Base-by-base conservation (phyloP, 2,888 invertebrate genomes). In the Strigamia maritima region DNA sequence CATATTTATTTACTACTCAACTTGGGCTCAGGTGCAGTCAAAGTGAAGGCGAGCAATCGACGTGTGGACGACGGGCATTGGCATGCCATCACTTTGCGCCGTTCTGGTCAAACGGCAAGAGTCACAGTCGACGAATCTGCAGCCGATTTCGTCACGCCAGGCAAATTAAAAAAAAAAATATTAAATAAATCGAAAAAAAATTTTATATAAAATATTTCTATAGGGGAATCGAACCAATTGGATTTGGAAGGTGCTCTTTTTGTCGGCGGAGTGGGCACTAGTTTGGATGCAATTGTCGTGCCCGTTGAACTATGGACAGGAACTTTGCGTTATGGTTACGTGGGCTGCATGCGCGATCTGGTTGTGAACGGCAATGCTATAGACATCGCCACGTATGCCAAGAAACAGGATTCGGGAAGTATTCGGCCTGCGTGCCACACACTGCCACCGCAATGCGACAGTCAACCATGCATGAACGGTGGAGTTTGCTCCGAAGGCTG, bases 271-370 rank as follows among this genome's bases (percentile, higher is more conserved):
- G 89, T 95, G 16, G 94, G 94, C 0, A 91, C 93, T 0, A 91
- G 92, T 38, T 82, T 82, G 26, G 93, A 93, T 85, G 91, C 92
- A 0, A 91, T 92, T 8, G 89, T 91, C 70, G 90, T 94, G 78
- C 95, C 97, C 0, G 90, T 94, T 1, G 93, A 93, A 22, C 88
- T 98, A 80, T 97, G 97, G 97, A 94, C 95, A 0, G 95, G 93
- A 0, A 92, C 93, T 8, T 87, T 97, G 79, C 90, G 94, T 80
- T 92, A 94, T 84, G 97, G 97, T 26, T 98, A 94, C 85, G 96
- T 97, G 8, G 98, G 97, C 1, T 98, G 97, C 86, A 90, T 98
- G 84, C 90, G 95, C 82, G 96, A 97, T 85, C 89, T 98, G 83
- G 91, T 93, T 82, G 89, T 97, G 84, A 95, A 97, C 85, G 93